Evolutionary conservation across 2,888 invertebrate species (phyloP), one percentile per base, ranked within the genome.

Genomic region (Schizaphis graminum): DNA sequence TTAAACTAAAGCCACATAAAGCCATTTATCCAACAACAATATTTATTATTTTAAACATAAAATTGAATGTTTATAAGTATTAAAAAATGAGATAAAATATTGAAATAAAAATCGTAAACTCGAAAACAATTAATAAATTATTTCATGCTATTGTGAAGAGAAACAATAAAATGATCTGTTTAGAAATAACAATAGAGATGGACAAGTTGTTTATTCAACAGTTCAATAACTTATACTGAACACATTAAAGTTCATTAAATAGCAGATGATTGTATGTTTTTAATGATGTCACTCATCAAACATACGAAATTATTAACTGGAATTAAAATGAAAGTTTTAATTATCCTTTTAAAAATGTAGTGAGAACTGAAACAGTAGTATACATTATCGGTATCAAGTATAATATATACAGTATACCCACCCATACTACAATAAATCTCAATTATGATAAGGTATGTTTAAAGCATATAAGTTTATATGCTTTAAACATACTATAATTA

Each of bases 141-240:
- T 86, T 86, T 44, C 26, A 28, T 28, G 1, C 47, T 28, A 47
- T 47, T 86, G 16, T 24, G 16, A 26, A 21, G 44, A 24, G 4
- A 61, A 89, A 89, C 61, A 89, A 89, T 89, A 89, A 61, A 44
- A 41, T n/a, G 5, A 16, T 89, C 28, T 89, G 57, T 61, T 41
- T 13, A 2, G 26, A 44, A 44, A 44, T 26, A 89, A 57, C 57
- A 89, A 89, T 61, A n/a, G 8, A 44, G 28, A 57, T 57, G 13
- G 41, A 89, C 16, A 44, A 61, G 28, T 57, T 56, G 57, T 89
- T 89, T 89, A 28, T 41, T n/a, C 88, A 56, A 56, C 24, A 41
- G 35, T 88, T 21, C n/a, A 88, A 88, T 88, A 88, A 35, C 44
- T 57, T 24, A 57, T 57, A 44, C 28, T 88, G 24, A 41, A 24